Evolutionary conservation across 2,113 vertebrate species (phyloP), one percentile per base, ranked within the genome.

Genomic region (Oreochromis aureus): DNA sequence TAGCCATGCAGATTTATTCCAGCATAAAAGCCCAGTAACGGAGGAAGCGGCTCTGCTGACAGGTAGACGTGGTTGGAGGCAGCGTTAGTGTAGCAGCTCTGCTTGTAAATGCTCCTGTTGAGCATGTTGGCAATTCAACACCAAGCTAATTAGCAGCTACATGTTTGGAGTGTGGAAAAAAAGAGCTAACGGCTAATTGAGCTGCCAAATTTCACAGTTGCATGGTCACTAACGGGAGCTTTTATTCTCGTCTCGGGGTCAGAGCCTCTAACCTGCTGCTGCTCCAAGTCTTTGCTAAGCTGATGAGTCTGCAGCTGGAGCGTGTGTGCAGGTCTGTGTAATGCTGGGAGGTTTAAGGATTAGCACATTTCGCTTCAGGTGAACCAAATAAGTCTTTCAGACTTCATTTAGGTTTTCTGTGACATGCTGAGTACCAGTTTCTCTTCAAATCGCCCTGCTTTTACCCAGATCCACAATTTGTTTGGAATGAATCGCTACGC

Each of bases 1-100:
- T 85, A 91, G 54, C 48, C 87, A 82, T 82, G 87, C 86, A 82
- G 86, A 91, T 88, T 24, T 82, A 58, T 86, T 91, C 85, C 81
- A 91, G 86, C 30, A 79, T 53, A 44, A 73, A 73, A 76, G 81
- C 84, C 56, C 19, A 59, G 46, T 18, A 78, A 79, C 51, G 5
- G 73, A 34, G 84, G 54, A 80, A 41, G 41, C 4, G 81, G 56
- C n/a, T 76, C 15, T 27, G 61, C 89, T 66, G 61, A 44, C 82
- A 80, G 85, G 69, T 56, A 79, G 51, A n/a, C 18, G 54, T 78
- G 61, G 81, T 78, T 54, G 27, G 82, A 41, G 66, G 83, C 15
- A 48, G 54, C 2, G 16, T 53, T 30, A 82, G 66, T 46, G 22
- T 54, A 51, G 83, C 86, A 6, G n/a, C 51, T 59, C 41, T 19